These are phyloP conservation scores for Myiotriccus ornatus DNA, from an alignment of 2,797 vertebrate genomes.

Conservation along the genomic window DNA sequence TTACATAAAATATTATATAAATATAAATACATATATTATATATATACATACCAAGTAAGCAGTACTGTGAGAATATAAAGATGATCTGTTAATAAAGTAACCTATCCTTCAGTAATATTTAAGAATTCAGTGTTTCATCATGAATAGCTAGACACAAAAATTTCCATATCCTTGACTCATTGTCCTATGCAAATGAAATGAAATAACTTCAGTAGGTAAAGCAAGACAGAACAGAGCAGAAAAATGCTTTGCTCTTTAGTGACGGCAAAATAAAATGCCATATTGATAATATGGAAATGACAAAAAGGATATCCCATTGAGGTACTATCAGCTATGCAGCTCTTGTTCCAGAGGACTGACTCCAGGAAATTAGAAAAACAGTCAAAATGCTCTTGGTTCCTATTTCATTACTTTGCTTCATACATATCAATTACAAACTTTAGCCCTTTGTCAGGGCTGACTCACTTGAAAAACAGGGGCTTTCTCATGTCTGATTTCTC, in stretches of 20 bases:
- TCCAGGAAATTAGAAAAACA: conserved; percentile 38
- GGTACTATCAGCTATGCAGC: not conserved
- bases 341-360: not conserved
- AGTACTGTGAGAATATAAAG: not conserved
- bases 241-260: not conserved
- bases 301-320: not conserved
- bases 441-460: not conserved
- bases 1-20: not conserved
- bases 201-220: not conserved
- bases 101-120: not conserved
- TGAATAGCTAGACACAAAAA: not conserved
- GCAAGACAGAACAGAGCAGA: not conserved
- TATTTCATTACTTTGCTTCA: conserved; percentile 9
- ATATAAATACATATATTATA: not conserved
- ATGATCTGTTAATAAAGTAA: not conserved
- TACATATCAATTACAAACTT: not conserved
- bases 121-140: not conserved
- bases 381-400: not conserved
- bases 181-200: not conserved
- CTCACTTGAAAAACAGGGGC: not conserved
- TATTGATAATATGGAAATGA: conserved; percentile 18
- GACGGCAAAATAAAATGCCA: not conserved
- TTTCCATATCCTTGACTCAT: not conserved
- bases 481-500: not conserved
- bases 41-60: not conserved